These are phyloP conservation scores for Neuroscelio doddi DNA, from an alignment of 2,888 invertebrate species.

Conservation along the genomic window DNA sequence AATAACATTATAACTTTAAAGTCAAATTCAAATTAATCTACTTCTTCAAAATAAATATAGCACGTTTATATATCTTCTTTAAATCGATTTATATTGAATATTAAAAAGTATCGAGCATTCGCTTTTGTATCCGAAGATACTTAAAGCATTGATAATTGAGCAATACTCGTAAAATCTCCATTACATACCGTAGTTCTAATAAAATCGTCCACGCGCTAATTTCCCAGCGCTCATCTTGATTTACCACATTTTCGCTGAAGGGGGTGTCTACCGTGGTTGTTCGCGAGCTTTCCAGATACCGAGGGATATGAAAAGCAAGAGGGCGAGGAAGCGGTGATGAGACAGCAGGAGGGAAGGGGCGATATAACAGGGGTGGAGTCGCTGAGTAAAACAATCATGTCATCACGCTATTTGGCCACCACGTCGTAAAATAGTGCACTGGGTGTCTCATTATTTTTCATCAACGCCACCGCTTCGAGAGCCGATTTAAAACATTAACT, in stretches of 20 bases:
- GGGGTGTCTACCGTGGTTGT: constrained; percentile 38
- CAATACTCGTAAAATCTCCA: constrained; percentile 63
- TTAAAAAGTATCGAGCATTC: constrained; percentile 10
- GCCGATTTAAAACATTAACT: too few relatives aligned
- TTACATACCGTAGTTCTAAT: constrained; percentile 59
- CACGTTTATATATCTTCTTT: constrained; percentile 1
- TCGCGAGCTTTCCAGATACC: constrained; percentile 40
- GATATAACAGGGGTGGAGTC: constrained; percentile 49
- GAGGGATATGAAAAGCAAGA: constrained; percentile 31
- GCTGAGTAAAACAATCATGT: constrained; percentile 59
- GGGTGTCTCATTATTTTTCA: constrained; percentile 41
- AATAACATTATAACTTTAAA: too few relatives aligned
- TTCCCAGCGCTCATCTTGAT: constrained; percentile 60
- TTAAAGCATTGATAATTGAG: constrained; percentile 62
- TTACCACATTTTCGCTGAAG: constrained; percentile 59
- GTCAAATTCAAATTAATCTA: too few relatives aligned
- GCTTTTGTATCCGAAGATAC: constrained; percentile 24
- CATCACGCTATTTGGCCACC: constrained; percentile 53
- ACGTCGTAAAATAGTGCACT: constrained; percentile 40
- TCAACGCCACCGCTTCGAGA: neutral
- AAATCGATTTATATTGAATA: constrained; percentile 19
- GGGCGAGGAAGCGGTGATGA: constrained; percentile 47
- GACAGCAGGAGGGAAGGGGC: constrained; percentile 24
- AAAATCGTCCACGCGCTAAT: constrained; percentile 66
- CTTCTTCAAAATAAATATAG: too few relatives aligned